A percentile compares a stretch with the other conserved stretches of the same genome.
Conservation (phyloP, 2,113 vertebrate species). For the Lota lota region DNA sequence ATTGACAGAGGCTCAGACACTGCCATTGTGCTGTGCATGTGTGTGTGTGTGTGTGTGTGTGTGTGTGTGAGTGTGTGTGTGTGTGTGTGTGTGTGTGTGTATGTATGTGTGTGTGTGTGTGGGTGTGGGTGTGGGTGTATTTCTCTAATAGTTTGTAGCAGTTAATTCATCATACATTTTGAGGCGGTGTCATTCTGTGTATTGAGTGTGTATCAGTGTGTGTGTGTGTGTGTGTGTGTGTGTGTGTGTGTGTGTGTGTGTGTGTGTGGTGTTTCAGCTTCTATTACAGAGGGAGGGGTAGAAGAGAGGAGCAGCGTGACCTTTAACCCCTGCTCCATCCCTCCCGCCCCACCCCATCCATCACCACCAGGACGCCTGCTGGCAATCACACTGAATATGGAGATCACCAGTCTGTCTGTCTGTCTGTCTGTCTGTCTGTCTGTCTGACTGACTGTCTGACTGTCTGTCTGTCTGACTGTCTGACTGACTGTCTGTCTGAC, state of each 20-base stretch:
- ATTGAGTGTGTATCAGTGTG: constrained; percentile 7
- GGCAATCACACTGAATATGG: constrained; percentile 92
- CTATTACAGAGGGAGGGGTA: constrained; percentile 57
- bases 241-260: too few relatives aligned
- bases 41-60: constrained; percentile 11
- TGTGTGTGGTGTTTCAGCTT: constrained; percentile 72
- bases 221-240: too few relatives aligned
- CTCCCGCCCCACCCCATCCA: constrained; percentile 92
- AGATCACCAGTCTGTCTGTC: neutral
- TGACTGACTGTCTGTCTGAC: neutral
- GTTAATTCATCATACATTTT: constrained; percentile 76
- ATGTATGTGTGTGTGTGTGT: constrained; percentile 7
- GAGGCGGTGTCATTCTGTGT: constrained; percentile 22
- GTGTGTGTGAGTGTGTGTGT: constrained; percentile 4
- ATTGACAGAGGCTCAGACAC: too few relatives aligned
- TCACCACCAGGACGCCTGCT: constrained; percentile 91
- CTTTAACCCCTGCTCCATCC: constrained; percentile 86
- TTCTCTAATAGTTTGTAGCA: constrained; percentile 72
- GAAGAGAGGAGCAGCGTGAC: too few relatives aligned
- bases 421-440: neutral
- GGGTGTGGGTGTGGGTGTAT: neutral
- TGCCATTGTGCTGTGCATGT: neutral
- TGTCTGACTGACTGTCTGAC: neutral
- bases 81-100: constrained; percentile 1
- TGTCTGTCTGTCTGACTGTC: neutral